A percentile compares a stretch with the other conserved stretches of the same genome.
Conservation (phyloP, 1,140 invertebrate species). For the Homalodisca vitripennis region DNA sequence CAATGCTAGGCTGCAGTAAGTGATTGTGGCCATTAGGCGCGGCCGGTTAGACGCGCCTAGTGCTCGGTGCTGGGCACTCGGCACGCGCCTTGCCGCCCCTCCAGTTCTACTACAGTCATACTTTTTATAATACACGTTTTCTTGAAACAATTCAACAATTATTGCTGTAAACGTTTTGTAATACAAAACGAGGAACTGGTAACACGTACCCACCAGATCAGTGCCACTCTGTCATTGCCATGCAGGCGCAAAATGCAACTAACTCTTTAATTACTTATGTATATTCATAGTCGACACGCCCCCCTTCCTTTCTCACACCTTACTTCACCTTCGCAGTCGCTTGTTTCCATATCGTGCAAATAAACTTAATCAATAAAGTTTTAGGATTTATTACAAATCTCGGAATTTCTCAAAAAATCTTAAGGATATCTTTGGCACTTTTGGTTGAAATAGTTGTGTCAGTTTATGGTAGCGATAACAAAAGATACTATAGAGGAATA, state of each 20-base stretch:
- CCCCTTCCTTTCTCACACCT: no score
- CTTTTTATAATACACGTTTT: background rate
- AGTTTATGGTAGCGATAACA: background rate
- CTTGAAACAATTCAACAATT: background rate
- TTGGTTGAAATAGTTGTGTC: background rate
- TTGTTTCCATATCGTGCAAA: no score
- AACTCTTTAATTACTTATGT: no score
- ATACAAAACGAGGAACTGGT: background rate
- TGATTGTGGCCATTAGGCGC: background rate
- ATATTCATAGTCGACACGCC: no score
- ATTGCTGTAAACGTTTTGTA: background rate
- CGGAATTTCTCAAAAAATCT: background rate
- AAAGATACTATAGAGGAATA: background rate
- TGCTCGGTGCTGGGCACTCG: no score
- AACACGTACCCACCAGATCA: background rate
- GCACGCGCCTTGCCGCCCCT: no score
- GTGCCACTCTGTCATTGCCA: background rate
- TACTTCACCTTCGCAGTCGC: no score
- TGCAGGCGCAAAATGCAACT: no score
- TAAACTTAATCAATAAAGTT: background rate
- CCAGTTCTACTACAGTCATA: background rate
- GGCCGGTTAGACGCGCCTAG: background rate
- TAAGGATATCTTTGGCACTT: background rate
- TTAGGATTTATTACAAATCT: background rate
- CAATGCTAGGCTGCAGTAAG: background rate